phyloP scores from a whole-genome alignment of 2,888 invertebrate species.

The Drosophila ochracea region DNA sequence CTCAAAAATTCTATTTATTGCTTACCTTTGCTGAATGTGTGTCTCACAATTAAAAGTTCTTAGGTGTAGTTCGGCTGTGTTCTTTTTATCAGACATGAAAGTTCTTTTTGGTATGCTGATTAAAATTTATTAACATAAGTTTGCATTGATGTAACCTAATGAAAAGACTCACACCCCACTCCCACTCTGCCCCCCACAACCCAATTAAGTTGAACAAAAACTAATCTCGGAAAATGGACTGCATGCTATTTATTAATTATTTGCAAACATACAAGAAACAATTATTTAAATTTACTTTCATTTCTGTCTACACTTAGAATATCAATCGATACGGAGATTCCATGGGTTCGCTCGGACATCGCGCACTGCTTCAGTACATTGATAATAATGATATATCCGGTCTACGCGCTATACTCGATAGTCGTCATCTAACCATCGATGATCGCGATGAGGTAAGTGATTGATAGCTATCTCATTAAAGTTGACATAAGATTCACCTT shows the following conservation, averaged over 20 bases:
- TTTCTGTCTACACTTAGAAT: slow-evolving; percentile 87
- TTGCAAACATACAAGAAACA: slow-evolving; percentile 8
- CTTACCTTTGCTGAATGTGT: neutral
- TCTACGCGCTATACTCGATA: slow-evolving; percentile 92
- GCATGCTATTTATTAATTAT: slow-evolving; percentile 49
- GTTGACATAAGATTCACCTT: neutral
- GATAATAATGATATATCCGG: slow-evolving; percentile 92
- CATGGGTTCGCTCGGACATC: slow-evolving; percentile 95
- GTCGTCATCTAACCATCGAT: slow-evolving; percentile 92
- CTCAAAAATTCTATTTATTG: neutral
- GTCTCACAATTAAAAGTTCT: neutral
- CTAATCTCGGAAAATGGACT: slow-evolving; percentile 26
- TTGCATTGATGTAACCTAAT: slow-evolving; percentile 37
- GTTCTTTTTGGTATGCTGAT: slow-evolving; percentile 23
- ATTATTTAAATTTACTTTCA: neutral
- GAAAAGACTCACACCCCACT: neutral
- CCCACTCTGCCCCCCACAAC: neutral
- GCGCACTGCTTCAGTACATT: slow-evolving; percentile 92
- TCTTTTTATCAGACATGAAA: slow-evolving; percentile 23
- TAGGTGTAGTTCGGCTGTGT: slow-evolving; percentile 17
- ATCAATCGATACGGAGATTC: slow-evolving; percentile 93
- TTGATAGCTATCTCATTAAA: neutral
- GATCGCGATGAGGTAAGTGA: slow-evolving; percentile 93
- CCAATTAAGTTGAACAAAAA: slow-evolving; percentile 25
- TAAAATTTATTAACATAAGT: slow-evolving; percentile 47